Conservation (phyloP, 2,888 invertebrate species). For the Odiellus spinosus region DNA sequence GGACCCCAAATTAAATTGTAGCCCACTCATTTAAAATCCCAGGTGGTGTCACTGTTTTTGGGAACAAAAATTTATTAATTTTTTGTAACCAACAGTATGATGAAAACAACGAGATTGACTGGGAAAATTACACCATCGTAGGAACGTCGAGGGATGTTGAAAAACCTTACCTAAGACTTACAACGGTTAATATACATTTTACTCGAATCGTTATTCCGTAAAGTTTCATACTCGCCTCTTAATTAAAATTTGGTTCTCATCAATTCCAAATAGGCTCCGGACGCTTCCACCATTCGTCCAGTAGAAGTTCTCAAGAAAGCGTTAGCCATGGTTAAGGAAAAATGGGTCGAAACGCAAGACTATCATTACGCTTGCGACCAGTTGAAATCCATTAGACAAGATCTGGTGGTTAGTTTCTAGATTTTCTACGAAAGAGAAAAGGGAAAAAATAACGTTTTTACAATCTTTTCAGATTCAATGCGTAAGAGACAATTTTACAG, state of each 20-base stretch:
- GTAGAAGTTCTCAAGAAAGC: conserved; percentile 66
- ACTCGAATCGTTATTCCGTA: background rate
- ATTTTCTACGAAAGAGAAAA: too few relatives aligned
- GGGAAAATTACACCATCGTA: conserved; percentile 73
- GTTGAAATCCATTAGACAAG: conserved; percentile 94
- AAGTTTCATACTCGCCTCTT: conserved; percentile 3
- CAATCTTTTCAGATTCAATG: conserved; percentile 70
- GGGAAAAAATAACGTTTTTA: conserved; percentile 1
- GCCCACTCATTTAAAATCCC: too few relatives aligned
- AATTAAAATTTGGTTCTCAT: conserved; percentile 17
- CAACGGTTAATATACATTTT: conserved; percentile 41
- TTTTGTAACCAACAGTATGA: conserved; percentile 10
- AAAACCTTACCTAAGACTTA: conserved; percentile 87
- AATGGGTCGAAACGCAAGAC: conserved; percentile 78
- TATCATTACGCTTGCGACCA: conserved; percentile 97
- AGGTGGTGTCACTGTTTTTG: too few relatives aligned
- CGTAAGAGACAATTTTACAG: conserved; percentile 79
- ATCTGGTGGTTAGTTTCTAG: conserved; percentile 64
- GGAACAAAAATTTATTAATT: background rate
- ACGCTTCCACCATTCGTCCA: conserved; percentile 78
- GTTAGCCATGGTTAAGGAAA: conserved; percentile 71
- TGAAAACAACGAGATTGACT: conserved; percentile 55
- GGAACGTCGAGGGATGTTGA: conserved; percentile 89
- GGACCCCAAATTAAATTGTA: too few relatives aligned
- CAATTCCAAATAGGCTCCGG: conserved; percentile 87